Conservation (phyloP, 2,113 vertebrate genomes). For the Spea multiplicata region DNA sequence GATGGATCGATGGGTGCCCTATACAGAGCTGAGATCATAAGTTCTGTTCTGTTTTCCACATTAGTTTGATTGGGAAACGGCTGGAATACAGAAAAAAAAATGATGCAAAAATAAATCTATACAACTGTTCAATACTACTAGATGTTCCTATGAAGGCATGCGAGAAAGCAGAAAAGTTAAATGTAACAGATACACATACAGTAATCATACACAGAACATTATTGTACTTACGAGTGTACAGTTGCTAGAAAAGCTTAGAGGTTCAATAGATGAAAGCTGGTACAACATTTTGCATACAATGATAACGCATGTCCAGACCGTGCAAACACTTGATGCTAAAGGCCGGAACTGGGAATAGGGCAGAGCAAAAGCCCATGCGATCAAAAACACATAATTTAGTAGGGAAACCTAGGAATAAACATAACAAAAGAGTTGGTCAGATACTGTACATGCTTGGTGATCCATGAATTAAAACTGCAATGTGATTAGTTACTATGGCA, state of each 20-base stretch:
- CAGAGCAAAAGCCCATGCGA: slow-evolving; percentile 92
- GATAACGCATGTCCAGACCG: slow-evolving; percentile 95
- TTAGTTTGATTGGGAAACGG: slow-evolving; percentile 72
- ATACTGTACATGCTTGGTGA: too few species aligned
- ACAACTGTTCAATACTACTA: neutral
- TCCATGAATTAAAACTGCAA: too few species aligned
- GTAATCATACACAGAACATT: neutral
- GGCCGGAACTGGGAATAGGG: slow-evolving; percentile 90
- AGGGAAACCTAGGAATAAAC: slow-evolving; percentile 84
- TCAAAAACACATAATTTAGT: slow-evolving; percentile 87
- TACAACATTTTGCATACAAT: slow-evolving; percentile 98
- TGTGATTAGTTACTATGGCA: too few species aligned
- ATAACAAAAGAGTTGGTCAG: slow-evolving; percentile 39
- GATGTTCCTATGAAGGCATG: too few species aligned
- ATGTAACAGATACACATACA: too few species aligned
- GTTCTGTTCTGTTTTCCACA: slow-evolving; percentile 54
- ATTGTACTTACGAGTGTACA: slow-evolving; percentile 77
- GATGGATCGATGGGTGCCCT: slow-evolving; percentile 74
- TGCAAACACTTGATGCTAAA: slow-evolving; percentile 89
- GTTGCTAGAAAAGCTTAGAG: slow-evolving; percentile 72
- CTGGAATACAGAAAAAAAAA: slow-evolving; percentile 57
- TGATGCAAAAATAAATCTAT: neutral
- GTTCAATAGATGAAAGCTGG: slow-evolving; percentile 87
- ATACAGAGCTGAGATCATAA: slow-evolving; percentile 78
- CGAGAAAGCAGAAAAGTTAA: too few species aligned